A percentile compares a stretch with the other conserved stretches of the same genome.
Conservation (phyloP, 2,113 vertebrate species). For the Paradoxurus hermaphroditus region DNA sequence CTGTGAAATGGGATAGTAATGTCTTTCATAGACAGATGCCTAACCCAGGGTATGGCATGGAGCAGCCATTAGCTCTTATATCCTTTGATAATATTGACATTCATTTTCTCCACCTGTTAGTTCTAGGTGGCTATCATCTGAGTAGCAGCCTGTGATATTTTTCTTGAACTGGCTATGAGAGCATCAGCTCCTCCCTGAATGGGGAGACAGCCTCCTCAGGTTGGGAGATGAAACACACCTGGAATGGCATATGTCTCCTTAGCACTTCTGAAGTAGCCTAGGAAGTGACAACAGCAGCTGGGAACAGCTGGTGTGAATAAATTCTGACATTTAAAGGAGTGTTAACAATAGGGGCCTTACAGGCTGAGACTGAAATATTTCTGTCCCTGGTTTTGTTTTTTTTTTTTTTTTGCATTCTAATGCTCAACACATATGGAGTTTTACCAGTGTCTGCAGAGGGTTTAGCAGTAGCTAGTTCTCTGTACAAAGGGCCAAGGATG, state of each 20-base stretch:
- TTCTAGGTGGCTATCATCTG: background rate
- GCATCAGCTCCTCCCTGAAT: background rate
- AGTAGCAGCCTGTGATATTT: background rate
- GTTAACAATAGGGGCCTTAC: background rate
- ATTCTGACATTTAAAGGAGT: constrained; percentile 52
- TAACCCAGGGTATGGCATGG: background rate
- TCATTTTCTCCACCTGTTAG: background rate
- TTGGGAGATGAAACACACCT: background rate
- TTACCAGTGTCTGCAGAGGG: background rate
- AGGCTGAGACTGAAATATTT: background rate
- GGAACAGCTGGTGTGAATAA: constrained; percentile 47
- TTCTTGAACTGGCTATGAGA: background rate
- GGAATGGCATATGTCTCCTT: background rate
- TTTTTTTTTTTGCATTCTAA: background rate
- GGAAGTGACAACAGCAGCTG: constrained; percentile 9
- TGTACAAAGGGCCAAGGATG: background rate
- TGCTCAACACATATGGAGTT: background rate
- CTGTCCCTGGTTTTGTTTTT: no score
- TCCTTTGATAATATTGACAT: background rate
- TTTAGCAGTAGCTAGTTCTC: background rate
- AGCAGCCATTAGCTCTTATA: background rate
- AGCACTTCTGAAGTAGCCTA: background rate
- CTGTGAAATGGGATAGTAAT: background rate
- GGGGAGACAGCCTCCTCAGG: background rate
- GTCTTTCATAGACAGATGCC: background rate